Conservation (phyloP, 2,888 invertebrate species). For the Eupeodes latifasciatus region DNA sequence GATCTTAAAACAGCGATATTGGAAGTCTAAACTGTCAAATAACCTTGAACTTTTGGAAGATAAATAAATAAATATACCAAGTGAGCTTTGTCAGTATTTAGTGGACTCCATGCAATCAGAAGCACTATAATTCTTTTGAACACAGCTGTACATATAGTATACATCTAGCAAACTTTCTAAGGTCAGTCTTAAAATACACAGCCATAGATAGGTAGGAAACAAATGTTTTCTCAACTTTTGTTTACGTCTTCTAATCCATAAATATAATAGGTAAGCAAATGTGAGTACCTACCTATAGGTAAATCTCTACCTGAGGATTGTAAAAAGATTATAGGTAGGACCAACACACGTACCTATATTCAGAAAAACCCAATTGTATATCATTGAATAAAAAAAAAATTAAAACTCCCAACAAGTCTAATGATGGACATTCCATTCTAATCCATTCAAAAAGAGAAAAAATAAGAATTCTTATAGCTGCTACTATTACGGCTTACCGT, state of each 20-base stretch:
- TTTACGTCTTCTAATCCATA: not conserved
- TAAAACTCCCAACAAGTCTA: slow-evolving; percentile 14
- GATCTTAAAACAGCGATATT: too few species aligned
- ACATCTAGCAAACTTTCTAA: too few species aligned
- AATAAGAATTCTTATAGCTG: not conserved
- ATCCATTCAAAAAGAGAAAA: not conserved
- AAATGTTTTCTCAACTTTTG: not conserved
- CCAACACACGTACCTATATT: not conserved
- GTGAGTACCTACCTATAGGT: too few species aligned
- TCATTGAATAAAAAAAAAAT: not conserved
- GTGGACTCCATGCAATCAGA: too few species aligned
- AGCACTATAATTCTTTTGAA: too few species aligned
- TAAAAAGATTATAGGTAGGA: not conserved
- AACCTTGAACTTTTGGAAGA: too few species aligned
- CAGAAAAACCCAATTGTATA: slow-evolving; percentile 11
- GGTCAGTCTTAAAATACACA: not conserved
- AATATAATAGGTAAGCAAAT: not conserved
- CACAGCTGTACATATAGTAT: too few species aligned
- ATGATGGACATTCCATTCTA: not conserved
- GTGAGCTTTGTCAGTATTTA: too few species aligned
- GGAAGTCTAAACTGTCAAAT: too few species aligned
- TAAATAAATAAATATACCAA: too few species aligned
- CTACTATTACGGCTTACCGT: slow-evolving; percentile 1
- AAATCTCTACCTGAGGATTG: not conserved
- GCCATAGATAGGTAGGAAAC: not conserved